Base-by-base conservation (phyloP, 2,797 vertebrate genomes). In the Clangula hyemalis region DNA sequence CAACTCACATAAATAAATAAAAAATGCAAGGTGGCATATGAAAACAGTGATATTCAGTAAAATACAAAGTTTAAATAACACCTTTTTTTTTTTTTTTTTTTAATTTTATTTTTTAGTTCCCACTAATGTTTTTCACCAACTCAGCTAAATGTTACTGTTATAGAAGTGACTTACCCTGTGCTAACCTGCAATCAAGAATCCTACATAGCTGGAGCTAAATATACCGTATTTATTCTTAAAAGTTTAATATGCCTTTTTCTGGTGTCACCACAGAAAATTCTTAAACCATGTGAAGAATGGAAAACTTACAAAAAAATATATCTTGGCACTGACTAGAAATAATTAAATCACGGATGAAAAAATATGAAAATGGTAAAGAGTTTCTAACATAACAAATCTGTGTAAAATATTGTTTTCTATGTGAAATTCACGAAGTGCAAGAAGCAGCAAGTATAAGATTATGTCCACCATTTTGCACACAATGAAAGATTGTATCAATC, bases 1-100 rank as follows among this genome's bases (percentile, higher is more conserved):
- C 4, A 3, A n/a, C 39, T 72, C 28, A 69, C 5, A 60, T 36
- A 47, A 28, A 51, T 19, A n/a, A 43, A 17, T 30, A 32, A 60
- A 22, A 66, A 32, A 61, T 22, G 60, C 0, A 22, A 13, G 47
- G 8, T 11, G 22, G 3, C 27, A 38, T 34, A 62, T 0, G 0
- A n/a, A 8, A 84, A 45, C 17, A 53, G 5, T 13, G 16, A 58
- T 34, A 47, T 25, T 62, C 69, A 71, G 14, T 20, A 47, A 89
- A 92, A 73, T 68, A n/a, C 8, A 5, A 65, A 61, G 11, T 41
- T 65, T 21, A 56, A 71, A 68, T 28, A 61, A 0, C 7, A 58
- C 88, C 81, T 34, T 24, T 41, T n/a, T 5, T 47, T 61, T 38
- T 43, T 43, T 18, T 43, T 43, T 16, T 41, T 32, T 24, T 41